A percentile compares a stretch with the other conserved stretches of the same genome.
Conservation (phyloP, 2,888 invertebrate species). For the Drosophila fungiperda region DNA sequence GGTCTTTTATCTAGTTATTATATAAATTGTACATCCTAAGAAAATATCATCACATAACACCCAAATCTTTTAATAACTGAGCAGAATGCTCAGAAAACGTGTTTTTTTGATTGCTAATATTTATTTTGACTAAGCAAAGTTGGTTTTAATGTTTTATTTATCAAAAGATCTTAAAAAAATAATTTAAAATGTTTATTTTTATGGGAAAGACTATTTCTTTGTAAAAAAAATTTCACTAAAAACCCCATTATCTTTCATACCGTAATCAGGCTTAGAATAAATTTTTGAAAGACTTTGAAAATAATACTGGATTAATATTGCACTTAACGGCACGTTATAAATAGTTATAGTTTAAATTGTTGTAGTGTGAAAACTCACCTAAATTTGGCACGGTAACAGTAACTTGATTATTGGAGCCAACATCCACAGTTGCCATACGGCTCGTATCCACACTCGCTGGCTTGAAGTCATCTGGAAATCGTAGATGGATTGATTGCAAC, state of each 20-base stretch:
- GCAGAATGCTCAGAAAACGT: not conserved
- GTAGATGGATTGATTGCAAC: constrained; percentile 31
- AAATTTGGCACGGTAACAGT: constrained; percentile 97
- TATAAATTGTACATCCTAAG: not conserved
- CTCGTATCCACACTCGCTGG: constrained; percentile 98
- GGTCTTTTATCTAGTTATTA: not conserved
- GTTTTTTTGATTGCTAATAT: not conserved
- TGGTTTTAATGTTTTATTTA: not conserved
- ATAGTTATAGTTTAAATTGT: not conserved
- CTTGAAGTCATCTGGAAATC: constrained; percentile 96
- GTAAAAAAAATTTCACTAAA: not conserved
- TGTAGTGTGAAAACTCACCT: constrained; percentile 85
- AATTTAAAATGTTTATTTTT: not conserved
- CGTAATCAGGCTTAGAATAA: not conserved
- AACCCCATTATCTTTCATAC: not conserved
- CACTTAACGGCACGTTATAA: not conserved
- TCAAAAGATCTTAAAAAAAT: not conserved
- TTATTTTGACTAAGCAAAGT: not conserved
- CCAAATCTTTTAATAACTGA: not conserved
- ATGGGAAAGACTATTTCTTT: no score
- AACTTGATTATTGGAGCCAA: constrained; percentile 95
- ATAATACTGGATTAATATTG: not conserved
- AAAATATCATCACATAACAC: not conserved
- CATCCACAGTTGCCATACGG: constrained; percentile 95
- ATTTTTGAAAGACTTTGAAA: not conserved